Evolutionary conservation across 2,113 vertebrate species (phyloP).

Genomic region (Athene noctua): DNA sequence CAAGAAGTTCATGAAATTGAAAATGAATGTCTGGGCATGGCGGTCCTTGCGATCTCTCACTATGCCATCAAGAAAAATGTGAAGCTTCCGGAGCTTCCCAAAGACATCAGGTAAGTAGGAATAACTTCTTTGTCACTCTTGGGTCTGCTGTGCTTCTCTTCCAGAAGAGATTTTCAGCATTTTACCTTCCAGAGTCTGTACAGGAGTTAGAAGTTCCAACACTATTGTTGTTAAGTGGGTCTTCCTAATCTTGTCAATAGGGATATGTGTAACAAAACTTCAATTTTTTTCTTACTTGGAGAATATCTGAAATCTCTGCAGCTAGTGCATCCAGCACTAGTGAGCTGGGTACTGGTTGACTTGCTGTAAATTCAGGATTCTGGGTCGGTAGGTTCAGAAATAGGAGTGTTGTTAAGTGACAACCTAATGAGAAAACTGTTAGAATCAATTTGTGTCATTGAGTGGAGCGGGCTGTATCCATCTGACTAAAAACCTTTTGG

Average conservation of each 20-base stretch:
- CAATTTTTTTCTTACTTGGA: not conserved
- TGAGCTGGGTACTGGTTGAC: not conserved
- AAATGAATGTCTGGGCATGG: constrained; percentile 97
- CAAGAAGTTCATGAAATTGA: constrained; percentile 91
- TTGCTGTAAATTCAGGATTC: not conserved
- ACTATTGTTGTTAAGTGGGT: not conserved
- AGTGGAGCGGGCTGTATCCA: not conserved
- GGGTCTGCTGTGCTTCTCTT: not conserved
- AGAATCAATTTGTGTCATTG: not conserved
- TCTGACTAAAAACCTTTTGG: not conserved
- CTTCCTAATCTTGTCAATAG: not conserved
- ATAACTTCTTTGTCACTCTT: not conserved
- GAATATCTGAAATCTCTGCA: not conserved
- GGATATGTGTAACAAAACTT: not conserved
- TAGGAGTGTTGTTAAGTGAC: not conserved
- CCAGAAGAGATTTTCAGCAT: not conserved
- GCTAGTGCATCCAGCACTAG: not conserved
- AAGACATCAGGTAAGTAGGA: constrained; percentile 83
- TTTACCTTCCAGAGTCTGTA: not conserved
- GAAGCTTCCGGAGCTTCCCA: constrained; percentile 76
- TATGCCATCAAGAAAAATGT: constrained; percentile 77
- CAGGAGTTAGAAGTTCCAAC: not conserved
- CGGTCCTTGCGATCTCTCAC: constrained; percentile 94
- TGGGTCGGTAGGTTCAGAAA: not conserved
- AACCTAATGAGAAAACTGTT: not conserved